Evolutionary conservation across 2,888 invertebrate species (phyloP).

Genomic region (Rhagonycha lutea): DNA sequence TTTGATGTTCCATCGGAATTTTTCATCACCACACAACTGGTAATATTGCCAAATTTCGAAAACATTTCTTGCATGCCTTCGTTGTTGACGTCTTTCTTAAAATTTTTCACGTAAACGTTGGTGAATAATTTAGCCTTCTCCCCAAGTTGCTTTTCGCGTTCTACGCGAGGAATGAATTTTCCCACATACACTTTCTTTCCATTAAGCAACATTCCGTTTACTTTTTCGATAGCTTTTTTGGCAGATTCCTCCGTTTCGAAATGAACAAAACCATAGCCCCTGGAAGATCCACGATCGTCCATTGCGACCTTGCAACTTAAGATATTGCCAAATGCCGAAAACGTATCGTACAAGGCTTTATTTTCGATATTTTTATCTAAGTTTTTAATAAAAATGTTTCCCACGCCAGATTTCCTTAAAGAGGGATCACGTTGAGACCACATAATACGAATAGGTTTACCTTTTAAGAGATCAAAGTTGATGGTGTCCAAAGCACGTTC

Average conservation of each 20-base stretch:
- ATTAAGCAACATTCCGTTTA: constrained; percentile 97
- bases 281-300: constrained; percentile 91
- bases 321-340: constrained; percentile 98
- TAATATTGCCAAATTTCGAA: constrained; percentile 87
- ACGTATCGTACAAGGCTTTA: constrained; percentile 99
- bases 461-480: constrained; percentile 98
- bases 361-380: constrained; percentile 98
- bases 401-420: constrained; percentile 95
- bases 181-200: constrained; percentile 98
- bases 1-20: constrained; percentile 90
- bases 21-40: constrained; percentile 90
- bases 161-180: constrained; percentile 95
- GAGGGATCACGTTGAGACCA: constrained; percentile 99
- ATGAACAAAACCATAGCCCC: constrained; percentile 98
- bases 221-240: constrained; percentile 95
- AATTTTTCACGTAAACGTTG: constrained; percentile 98
- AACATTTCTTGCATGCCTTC: constrained; percentile 88
- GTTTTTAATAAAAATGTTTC: constrained; percentile 99
- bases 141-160: constrained; percentile 95
- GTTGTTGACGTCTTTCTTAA: constrained; percentile 90
- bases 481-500: constrained; percentile 98
- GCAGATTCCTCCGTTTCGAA: constrained; percentile 98
- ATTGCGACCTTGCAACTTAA: constrained; percentile 97
- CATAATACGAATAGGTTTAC: constrained; percentile 98
- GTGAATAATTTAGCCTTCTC: constrained; percentile 95